phyloP scores from a whole-genome alignment of 1,140 invertebrate genomes.

The Drosophila saltans region DNA sequence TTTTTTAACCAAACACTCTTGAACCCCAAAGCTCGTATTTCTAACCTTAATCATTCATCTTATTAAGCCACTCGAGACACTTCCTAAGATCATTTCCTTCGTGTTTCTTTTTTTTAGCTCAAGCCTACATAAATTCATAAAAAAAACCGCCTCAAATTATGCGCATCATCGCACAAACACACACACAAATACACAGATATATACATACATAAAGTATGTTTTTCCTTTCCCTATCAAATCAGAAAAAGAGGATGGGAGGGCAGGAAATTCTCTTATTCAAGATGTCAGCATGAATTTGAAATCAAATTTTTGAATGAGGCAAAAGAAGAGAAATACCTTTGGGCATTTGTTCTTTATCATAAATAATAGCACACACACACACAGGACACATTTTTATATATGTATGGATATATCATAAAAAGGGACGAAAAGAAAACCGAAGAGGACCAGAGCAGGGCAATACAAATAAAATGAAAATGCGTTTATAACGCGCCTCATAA shows the following conservation, averaged over 20 bases:
- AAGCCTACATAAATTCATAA: conserved; percentile 55
- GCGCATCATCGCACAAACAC: conserved; percentile 48
- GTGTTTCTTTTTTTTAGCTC: too few relatives aligned
- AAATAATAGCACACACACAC: conserved; percentile 48
- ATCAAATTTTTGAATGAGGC: conserved; percentile 66
- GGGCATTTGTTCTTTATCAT: conserved; percentile 59
- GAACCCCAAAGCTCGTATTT: background rate
- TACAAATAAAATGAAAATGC: conserved; percentile 80
- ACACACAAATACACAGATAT: background rate
- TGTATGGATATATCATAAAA: conserved; percentile 4
- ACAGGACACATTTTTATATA: conserved; percentile 1
- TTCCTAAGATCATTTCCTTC: conserved; percentile 38
- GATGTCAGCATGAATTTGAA: conserved; percentile 73
- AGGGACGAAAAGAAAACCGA: background rate
- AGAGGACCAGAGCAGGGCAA: conserved; percentile 36
- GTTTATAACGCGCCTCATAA: conserved; percentile 81
- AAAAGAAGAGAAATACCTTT: conserved; percentile 59
- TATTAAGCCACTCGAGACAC: conserved; percentile 48
- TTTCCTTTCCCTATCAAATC: conserved; percentile 16
- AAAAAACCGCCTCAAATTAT: conserved; percentile 45
- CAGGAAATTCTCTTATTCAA: conserved; percentile 28
- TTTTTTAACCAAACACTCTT: background rate
- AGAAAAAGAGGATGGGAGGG: conserved; percentile 29
- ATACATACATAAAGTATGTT: conserved; percentile 35
- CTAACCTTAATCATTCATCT: conserved; percentile 27